phyloP scores from a whole-genome alignment of 2,113 vertebrate genomes.

The Fregata magnificens region DNA sequence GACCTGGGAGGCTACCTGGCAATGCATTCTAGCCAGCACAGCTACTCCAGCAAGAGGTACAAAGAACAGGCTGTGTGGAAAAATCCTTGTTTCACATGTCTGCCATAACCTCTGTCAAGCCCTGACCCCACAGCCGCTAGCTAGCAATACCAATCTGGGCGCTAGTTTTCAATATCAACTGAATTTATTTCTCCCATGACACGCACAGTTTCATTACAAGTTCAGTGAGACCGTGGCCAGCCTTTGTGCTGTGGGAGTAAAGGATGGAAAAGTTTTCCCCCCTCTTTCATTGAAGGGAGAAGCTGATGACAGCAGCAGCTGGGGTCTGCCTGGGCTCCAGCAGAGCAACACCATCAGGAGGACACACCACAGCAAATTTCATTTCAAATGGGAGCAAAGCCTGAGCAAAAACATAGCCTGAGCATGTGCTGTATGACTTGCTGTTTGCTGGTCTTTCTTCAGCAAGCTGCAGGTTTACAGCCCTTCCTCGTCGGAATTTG shows the following conservation, averaged over 20 bases:
- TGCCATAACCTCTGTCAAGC: neutral
- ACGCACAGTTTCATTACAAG: neutral
- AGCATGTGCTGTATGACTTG: neutral
- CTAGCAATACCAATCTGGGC: neutral
- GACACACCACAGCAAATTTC: neutral
- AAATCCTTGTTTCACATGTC: neutral
- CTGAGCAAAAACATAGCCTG: neutral
- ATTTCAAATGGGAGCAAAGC: neutral
- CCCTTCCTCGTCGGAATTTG: neutral
- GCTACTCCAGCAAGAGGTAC: neutral
- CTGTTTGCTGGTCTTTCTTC: neutral
- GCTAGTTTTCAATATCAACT: neutral
- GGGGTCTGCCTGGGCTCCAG: neutral
- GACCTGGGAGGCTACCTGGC: neutral
- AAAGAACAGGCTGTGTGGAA: neutral
- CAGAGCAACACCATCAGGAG: neutral
- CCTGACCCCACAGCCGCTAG: fast-evolving
- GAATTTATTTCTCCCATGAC: neutral
- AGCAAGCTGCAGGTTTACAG: neutral
- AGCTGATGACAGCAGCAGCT: neutral
- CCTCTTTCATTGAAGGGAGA: neutral
- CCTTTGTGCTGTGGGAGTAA: neutral
- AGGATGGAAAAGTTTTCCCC: neutral
- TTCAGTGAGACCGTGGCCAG: neutral
- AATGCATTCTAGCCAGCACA: neutral